Conservation (phyloP, 2,113 vertebrate genomes). For the Oreamnos americanus region DNA sequence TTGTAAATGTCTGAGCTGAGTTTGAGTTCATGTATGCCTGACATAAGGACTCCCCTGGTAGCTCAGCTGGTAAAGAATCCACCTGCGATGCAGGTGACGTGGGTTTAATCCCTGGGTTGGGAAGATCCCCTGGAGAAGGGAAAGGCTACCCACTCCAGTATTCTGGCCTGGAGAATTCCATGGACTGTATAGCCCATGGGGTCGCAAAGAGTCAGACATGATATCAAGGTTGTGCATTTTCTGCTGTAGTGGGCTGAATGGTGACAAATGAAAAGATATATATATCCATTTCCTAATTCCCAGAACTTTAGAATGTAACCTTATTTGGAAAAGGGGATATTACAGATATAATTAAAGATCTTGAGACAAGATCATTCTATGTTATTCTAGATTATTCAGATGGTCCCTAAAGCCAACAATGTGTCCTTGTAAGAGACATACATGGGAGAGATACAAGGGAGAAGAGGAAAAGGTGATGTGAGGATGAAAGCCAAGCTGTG, state of each 20-base stretch:
- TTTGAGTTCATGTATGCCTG: background rate
- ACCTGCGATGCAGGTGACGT: accelerated
- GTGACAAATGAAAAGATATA: background rate
- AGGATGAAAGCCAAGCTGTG: background rate
- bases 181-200: background rate
- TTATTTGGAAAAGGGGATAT: background rate
- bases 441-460: background rate
- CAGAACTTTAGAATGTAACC: background rate
- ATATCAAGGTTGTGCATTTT: background rate
- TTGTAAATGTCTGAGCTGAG: background rate
- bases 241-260: background rate
- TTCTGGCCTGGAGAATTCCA: background rate
- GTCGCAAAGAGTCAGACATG: background rate
- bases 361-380: background rate
- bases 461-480: background rate
- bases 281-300: background rate
- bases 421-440: background rate
- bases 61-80: background rate
- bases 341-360: background rate
- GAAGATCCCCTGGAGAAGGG: background rate
- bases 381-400: background rate
- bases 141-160: background rate
- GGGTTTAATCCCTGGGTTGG: background rate
- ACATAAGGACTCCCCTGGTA: background rate
- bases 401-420: background rate